These are phyloP conservation scores for Epinephelus fuscoguttatus DNA, from an alignment of 2,113 vertebrate species.

Conservation along the genomic window DNA sequence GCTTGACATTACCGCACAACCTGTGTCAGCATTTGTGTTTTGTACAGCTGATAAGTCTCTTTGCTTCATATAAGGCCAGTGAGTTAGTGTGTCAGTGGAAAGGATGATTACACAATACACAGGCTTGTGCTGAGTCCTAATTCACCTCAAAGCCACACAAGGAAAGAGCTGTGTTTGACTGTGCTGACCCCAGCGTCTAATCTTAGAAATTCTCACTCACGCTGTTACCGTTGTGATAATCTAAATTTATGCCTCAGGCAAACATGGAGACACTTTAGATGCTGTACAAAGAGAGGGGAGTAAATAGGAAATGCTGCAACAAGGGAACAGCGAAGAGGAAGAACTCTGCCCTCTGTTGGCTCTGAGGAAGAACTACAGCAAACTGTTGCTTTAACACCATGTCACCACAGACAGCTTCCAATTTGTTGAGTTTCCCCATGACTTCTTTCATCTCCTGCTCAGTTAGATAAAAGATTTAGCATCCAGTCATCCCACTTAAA, in stretches of 20 bases:
- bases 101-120: slow-evolving; percentile 61
- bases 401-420: slow-evolving; percentile 12
- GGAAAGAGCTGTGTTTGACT: slow-evolving; percentile 35
- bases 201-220: slow-evolving; percentile 33
- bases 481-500: slow-evolving; percentile 66
- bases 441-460: slow-evolving; percentile 73
- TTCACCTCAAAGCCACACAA: slow-evolving; percentile 37
- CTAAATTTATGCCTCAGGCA: slow-evolving; percentile 32
- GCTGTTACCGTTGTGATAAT: slow-evolving; percentile 14
- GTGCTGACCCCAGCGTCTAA: slow-evolving; percentile 34
- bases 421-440: slow-evolving; percentile 36
- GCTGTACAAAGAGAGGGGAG: not conserved
- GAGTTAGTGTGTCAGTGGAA: slow-evolving; percentile 60
- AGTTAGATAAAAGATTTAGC: slow-evolving; percentile 61
- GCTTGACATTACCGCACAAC: slow-evolving; percentile 48
- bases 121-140: slow-evolving; percentile 38
- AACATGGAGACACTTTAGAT: slow-evolving; percentile 38
- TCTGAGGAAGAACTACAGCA: not conserved
- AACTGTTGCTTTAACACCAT: slow-evolving; percentile 18
- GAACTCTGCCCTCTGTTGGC: slow-evolving; percentile 71
- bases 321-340: slow-evolving; percentile 24
- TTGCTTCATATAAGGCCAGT: slow-evolving; percentile 52
- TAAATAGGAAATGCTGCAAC: slow-evolving; percentile 18
- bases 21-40: slow-evolving; percentile 39
- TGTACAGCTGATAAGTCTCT: slow-evolving; percentile 52